Evolutionary conservation across 2,888 invertebrate genomes (phyloP), one percentile per base, ranked within the genome.

Genomic region (Leuctra nigra): DNA sequence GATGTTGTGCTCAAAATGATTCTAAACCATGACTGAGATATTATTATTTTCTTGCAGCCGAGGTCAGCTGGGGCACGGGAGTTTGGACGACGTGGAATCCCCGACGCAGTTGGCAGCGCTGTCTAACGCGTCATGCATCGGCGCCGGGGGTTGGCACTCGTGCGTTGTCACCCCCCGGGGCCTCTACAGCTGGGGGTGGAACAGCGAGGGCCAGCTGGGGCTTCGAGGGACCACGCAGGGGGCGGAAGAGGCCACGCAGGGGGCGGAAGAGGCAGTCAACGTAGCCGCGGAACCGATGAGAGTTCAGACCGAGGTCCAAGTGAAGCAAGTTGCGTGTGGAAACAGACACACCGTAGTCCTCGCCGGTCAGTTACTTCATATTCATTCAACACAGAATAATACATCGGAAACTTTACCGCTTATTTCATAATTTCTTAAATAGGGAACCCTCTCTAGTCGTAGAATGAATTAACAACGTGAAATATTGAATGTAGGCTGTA

Each of bases 131-230:
- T 71, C 72, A 0, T 75, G 79, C 66, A 83, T 94, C 54, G 78
- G 84, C 47, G 84, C 88, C 36, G 91, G 90, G 6, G 91, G 91
- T 9, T 95, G 93, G 93, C 93, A 94, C 70, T 86, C 84, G 54
- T 79, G 85, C 53, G 91, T 86, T 9, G 69, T 92, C 6, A 90
- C 89, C 63, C 77, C 80, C 65, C 80, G 78, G 70, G 92, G 91
- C 13, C 67, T 93, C 0, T 95, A 93, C 68, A 77, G 81, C 1
- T 95, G 95, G 94, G 95, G 95, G 6, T 92, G 89, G 86, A 95
- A 95, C 72, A 83, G 86, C 60, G 81, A 80, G 66, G 93, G 94
- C 0, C 92, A 95, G 70, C 72, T 95, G 14, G 94, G 94, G 6
- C 48, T 55, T n/a, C 53, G 54, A 22, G 33, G 52, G 1, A 35